Evolutionary conservation across 1,140 invertebrate genomes (phyloP).

Genomic region (Ceratina japonica): DNA sequence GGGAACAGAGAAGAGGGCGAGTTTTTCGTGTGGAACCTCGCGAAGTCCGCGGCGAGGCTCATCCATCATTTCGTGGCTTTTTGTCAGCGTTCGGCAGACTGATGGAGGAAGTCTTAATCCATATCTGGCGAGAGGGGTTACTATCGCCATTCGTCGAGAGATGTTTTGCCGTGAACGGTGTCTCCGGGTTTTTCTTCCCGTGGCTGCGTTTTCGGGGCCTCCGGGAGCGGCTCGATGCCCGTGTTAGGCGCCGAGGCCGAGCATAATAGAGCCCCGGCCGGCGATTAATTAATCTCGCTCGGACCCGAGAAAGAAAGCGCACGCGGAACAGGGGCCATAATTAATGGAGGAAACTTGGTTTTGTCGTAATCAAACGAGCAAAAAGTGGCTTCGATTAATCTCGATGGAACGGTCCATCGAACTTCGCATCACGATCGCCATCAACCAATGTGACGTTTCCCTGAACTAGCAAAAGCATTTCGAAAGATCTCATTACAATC

Average conservation of each 20-base stretch:
- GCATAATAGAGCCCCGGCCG: conserved; percentile 27
- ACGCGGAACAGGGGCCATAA: conserved; percentile 26
- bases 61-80: conserved; percentile 60
- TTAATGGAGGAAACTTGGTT: conserved; percentile 47
- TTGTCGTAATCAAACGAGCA: conserved; percentile 38
- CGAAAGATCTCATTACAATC: too few relatives aligned
- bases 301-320: background rate
- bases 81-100: conserved; percentile 57
- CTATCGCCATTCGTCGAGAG: conserved; percentile 56
- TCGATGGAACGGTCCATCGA: conserved; percentile 19
- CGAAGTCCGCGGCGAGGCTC: conserved; percentile 27
- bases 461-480: too few relatives aligned
- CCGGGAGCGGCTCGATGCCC: conserved; percentile 20
- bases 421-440: background rate
- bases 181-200: conserved; percentile 41
- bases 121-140: conserved; percentile 36
- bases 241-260: conserved; percentile 18
- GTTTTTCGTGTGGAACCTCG: conserved; percentile 51
- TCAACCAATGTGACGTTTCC: background rate
- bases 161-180: conserved; percentile 49
- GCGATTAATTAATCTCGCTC: conserved; percentile 46
- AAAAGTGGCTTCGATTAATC: conserved; percentile 42
- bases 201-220: conserved; percentile 26
- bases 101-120: conserved; percentile 61
- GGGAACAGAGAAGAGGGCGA: conserved; percentile 13